A percentile compares a stretch with the other conserved stretches of the same genome.
Evolutionary conservation across 2,888 invertebrate species (phyloP).

Genomic region (Drosophila diplacantha): DNA sequence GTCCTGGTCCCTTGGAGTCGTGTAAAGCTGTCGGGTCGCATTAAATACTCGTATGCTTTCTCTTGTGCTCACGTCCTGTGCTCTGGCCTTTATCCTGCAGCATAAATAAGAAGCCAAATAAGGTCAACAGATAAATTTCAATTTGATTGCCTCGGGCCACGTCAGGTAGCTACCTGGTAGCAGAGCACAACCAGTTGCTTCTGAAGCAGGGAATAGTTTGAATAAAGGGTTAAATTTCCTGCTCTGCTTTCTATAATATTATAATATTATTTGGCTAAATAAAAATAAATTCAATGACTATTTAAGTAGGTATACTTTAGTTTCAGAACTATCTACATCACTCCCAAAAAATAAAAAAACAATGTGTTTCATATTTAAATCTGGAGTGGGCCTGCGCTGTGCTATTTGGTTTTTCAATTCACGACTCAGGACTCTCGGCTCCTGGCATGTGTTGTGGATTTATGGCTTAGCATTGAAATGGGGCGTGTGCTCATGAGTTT

Average conservation of each 20-base stretch:
- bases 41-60: conserved; percentile 51
- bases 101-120: conserved; percentile 65
- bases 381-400: not conserved
- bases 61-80: conserved; percentile 24
- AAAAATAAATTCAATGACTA: not conserved
- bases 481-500: conserved; percentile 31
- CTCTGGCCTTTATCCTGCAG: conserved; percentile 19
- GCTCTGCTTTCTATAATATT: not conserved
- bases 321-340: not conserved
- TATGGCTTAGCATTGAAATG: conserved; percentile 53
- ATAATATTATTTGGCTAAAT: not conserved
- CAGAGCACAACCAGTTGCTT: conserved; percentile 26
- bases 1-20: conserved; percentile 43
- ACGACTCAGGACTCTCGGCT: conserved; percentile 1
- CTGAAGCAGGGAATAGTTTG: not conserved
- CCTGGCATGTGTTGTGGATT: conserved; percentile 56
- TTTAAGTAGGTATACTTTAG: not conserved
- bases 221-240: not conserved
- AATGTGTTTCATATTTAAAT: not conserved
- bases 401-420: conserved; percentile 39
- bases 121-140: conserved; percentile 68
- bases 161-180: conserved; percentile 17
- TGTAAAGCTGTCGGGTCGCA: conserved; percentile 51
- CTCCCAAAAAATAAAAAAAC: not conserved
- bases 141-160: conserved; percentile 52